Evolutionary conservation across 53 echinoderm and acorn worm species (phyloP).

Genomic region (Crossaster papposus): DNA sequence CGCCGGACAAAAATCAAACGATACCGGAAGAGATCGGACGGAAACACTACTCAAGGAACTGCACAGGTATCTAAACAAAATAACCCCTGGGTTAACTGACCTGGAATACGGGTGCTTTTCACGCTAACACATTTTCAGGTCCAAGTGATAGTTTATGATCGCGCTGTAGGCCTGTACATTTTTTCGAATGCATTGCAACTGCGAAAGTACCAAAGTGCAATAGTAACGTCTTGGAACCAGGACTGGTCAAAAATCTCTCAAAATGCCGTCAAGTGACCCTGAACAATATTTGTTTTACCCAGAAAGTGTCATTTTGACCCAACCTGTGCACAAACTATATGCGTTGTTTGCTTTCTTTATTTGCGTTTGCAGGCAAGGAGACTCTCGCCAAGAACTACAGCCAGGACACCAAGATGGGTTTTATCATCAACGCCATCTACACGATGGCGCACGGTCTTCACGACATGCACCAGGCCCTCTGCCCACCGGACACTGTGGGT

Average conservation of each 20-base stretch:
- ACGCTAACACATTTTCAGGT: too few relatives aligned
- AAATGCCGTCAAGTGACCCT: too few relatives aligned
- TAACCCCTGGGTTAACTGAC: too few relatives aligned
- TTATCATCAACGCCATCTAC: slow-evolving; percentile 93
- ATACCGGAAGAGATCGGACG: background rate
- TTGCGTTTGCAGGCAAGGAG: slow-evolving; percentile 62
- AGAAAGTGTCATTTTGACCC: too few relatives aligned
- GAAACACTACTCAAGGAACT: slow-evolving; percentile 27
- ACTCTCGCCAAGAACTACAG: slow-evolving; percentile 69
- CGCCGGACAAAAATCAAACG: slow-evolving; percentile 12
- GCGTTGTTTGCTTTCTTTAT: background rate
- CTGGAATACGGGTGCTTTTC: too few relatives aligned
- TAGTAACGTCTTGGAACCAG: too few relatives aligned
- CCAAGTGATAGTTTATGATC: too few relatives aligned
- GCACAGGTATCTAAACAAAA: slow-evolving; percentile 61
- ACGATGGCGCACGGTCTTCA: slow-evolving; percentile 91
- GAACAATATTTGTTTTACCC: too few relatives aligned
- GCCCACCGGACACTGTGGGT: slow-evolving; percentile 65
- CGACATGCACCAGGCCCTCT: slow-evolving; percentile 73
- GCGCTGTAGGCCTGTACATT: too few relatives aligned
- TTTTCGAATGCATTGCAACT: too few relatives aligned
- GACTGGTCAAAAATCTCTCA: too few relatives aligned
- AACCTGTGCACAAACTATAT: background rate
- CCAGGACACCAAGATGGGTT: slow-evolving; percentile 98
- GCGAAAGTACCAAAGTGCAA: too few relatives aligned